phyloP scores from a whole-genome alignment of 2,797 vertebrate genomes.

The Danio jaintianensis region DNA sequence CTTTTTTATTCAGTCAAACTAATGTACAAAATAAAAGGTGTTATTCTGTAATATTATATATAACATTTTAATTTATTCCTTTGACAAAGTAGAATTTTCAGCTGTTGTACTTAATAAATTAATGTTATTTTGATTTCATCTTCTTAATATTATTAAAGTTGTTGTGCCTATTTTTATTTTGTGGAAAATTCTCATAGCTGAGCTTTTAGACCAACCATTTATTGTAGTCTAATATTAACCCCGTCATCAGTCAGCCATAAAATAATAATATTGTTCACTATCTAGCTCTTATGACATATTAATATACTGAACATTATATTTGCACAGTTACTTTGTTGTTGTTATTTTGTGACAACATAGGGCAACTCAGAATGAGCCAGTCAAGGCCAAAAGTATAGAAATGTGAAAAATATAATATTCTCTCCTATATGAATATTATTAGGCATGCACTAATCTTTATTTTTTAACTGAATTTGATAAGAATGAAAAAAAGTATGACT shows the following conservation, averaged over 20 bases:
- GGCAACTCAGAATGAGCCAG: background rate
- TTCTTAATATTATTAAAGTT: background rate
- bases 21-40: background rate
- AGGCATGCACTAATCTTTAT: too few relatives aligned
- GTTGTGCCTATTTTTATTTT: background rate
- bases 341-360: background rate
- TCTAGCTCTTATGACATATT: background rate
- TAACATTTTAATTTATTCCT: too few relatives aligned
- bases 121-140: background rate
- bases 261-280: too few relatives aligned
- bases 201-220: background rate
- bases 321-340: background rate
- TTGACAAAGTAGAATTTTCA: background rate
- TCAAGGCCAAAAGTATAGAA: background rate
- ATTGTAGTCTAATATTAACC: background rate
- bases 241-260: too few relatives aligned
- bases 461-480: too few relatives aligned
- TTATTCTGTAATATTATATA: too few relatives aligned
- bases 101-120: background rate
- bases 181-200: background rate
- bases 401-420: background rate
- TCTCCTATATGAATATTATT: too few relatives aligned
- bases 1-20: background rate
- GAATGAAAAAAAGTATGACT: too few relatives aligned
- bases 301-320: background rate